Evolutionary conservation across 2,888 invertebrate genomes (phyloP).

Genomic region (Portevinia maculata): DNA sequence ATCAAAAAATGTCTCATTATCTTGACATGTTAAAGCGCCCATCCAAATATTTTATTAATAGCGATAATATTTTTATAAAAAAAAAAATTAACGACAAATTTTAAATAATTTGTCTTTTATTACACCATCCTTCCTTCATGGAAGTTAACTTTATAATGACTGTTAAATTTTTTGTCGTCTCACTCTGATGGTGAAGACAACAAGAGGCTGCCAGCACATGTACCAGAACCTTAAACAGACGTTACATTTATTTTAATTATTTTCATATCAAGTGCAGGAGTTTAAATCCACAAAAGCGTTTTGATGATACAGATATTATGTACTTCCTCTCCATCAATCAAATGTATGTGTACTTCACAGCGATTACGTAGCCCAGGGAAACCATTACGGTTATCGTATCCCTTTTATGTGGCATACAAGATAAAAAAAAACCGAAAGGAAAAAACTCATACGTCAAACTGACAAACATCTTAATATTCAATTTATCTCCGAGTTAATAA

Average conservation of each 20-base stretch:
- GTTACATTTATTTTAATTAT: constrained; percentile 52
- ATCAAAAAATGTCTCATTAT: not conserved
- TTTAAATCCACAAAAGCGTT: constrained; percentile 30
- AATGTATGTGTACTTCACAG: constrained; percentile 19
- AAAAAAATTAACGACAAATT: too few relatives aligned
- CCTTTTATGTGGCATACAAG: not conserved
- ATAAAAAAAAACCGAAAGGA: constrained; percentile 31
- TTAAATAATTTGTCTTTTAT: too few relatives aligned
- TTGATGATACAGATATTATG: constrained; percentile 21
- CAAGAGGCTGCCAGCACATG: too few relatives aligned
- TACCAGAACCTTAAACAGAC: too few relatives aligned
- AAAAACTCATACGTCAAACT: constrained; percentile 64
- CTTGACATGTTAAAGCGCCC: not conserved
- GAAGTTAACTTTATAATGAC: too few relatives aligned
- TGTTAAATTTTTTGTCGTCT: too few relatives aligned
- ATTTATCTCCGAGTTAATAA: constrained; percentile 65
- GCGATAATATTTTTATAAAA: too few relatives aligned
- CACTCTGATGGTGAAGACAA: too few relatives aligned
- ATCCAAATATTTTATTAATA: constrained; percentile 6
- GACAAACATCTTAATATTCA: constrained; percentile 60
- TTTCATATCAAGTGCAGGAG: constrained; percentile 51
- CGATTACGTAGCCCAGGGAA: not conserved
- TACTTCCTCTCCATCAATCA: constrained; percentile 45
- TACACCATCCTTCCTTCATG: too few relatives aligned
- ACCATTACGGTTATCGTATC: not conserved